phyloP scores from a whole-genome alignment of 1,140 invertebrate genomes.

The Platorchestia sp. region DNA sequence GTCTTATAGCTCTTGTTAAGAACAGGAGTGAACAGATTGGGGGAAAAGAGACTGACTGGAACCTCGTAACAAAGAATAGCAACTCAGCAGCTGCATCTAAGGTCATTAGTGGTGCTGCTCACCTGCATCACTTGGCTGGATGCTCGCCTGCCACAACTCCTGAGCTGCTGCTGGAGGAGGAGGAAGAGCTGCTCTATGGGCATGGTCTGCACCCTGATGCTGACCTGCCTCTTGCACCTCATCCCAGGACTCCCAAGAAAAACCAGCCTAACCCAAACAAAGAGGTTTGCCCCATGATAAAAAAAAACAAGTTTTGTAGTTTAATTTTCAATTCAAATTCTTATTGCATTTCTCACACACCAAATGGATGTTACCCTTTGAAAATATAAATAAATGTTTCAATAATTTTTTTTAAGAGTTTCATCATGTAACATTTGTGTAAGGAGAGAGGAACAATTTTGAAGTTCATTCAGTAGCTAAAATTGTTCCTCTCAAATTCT shows the following conservation, averaged over 20 bases:
- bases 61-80: not conserved
- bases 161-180: constrained; percentile 62
- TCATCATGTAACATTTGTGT: no score
- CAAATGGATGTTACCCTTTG: no score
- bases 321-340: no score
- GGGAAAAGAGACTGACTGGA: not conserved
- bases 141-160: constrained; percentile 61
- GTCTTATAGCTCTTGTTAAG: not conserved
- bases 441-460: no score
- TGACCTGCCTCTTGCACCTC: constrained; percentile 58
- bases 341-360: no score
- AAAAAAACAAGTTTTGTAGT: no score
- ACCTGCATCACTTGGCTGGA: constrained; percentile 57
- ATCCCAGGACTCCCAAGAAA: constrained; percentile 46
- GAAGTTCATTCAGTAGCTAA: no score
- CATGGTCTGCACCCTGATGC: constrained; percentile 65
- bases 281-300: constrained; percentile 45
- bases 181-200: constrained; percentile 62
- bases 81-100: not conserved
- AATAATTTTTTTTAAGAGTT: no score
- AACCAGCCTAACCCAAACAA: constrained; percentile 55
- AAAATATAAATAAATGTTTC: no score
- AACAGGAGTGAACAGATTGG: not conserved
- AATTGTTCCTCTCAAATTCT: no score
- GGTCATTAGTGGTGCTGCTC: not conserved